Conservation (phyloP, 1,140 invertebrate genomes). For the Protaetia brevitarsis region DNA sequence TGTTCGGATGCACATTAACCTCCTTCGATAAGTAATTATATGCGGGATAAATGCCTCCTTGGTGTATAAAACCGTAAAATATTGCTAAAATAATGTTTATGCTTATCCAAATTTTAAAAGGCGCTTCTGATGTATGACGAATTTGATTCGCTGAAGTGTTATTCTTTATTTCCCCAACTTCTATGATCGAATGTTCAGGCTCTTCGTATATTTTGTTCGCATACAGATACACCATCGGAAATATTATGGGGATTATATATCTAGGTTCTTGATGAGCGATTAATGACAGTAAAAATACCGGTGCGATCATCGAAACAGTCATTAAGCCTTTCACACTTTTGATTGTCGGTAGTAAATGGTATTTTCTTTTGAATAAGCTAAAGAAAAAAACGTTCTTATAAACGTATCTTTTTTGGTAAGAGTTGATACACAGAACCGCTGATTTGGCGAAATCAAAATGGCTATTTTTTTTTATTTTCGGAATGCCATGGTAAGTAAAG, state of each 20-base stretch:
- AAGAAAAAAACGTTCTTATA: too few relatives aligned
- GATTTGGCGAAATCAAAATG: too few relatives aligned
- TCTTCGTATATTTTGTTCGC: conserved; percentile 46
- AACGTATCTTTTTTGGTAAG: too few relatives aligned
- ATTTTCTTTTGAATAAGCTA: conserved; percentile 50
- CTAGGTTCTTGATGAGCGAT: conserved; percentile 91
- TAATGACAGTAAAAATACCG: conserved; percentile 71
- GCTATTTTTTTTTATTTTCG: too few relatives aligned
- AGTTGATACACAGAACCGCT: too few relatives aligned
- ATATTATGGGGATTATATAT: conserved; percentile 79
- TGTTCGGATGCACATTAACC: conserved; percentile 56
- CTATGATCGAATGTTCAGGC: conserved; percentile 34
- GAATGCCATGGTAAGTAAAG: too few relatives aligned
- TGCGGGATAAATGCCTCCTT: conserved; percentile 74
- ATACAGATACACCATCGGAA: conserved; percentile 75
- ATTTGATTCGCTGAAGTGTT: conserved; percentile 39
- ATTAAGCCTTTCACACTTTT: conserved; percentile 73
- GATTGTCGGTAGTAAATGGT: conserved; percentile 67
- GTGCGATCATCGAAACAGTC: conserved; percentile 69
- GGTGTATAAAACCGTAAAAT: conserved; percentile 85
- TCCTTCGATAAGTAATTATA: conserved; percentile 66
- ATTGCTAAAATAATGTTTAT: conserved; percentile 67
- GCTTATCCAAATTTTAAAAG: conserved; percentile 66
- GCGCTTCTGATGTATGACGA: conserved; percentile 42
- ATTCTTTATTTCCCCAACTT: conserved; percentile 47